Percentiles rank a stretch among this genome's conserved stretches.
These are phyloP conservation scores for Otolemur crassicaudatus DNA, from an alignment of 2,797 vertebrate species.

Conservation along the genomic window DNA sequence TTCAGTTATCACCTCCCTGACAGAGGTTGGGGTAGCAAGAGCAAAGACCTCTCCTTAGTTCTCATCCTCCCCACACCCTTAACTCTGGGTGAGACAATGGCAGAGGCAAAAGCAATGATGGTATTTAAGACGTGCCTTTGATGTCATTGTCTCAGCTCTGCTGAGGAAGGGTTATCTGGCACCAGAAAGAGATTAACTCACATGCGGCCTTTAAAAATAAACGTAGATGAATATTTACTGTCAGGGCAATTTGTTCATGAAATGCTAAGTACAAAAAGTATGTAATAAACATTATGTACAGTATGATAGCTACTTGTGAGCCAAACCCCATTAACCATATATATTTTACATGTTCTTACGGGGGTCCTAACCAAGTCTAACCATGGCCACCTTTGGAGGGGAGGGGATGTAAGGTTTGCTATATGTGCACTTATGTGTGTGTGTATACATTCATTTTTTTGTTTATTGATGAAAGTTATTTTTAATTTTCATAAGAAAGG, in stretches of 20 bases:
- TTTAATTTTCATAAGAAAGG: constrained; percentile 13
- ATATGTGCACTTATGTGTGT: no score
- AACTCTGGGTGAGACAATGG: neutral
- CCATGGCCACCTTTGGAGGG: neutral
- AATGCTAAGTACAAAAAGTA: constrained; percentile 6
- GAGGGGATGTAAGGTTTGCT: neutral
- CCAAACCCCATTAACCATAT: neutral
- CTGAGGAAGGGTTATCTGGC: neutral
- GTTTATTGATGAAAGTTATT: neutral
- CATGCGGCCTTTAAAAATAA: constrained; percentile 2
- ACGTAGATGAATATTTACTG: neutral
- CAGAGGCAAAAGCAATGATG: neutral
- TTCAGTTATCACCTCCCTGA: neutral
- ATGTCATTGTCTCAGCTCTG: constrained; percentile 1
- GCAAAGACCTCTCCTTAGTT: neutral
- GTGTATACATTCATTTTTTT: neutral
- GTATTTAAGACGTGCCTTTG: neutral
- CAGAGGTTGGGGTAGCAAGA: neutral
- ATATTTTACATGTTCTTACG: neutral
- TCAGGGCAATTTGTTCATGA: constrained; percentile 21
- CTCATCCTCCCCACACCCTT: neutral
- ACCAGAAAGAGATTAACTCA: neutral
- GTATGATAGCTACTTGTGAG: neutral
- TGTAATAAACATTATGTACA: neutral
- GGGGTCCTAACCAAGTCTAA: neutral